phyloP scores from a whole-genome alignment of 2,888 invertebrate species.

The Mythimna loreyi region DNA sequence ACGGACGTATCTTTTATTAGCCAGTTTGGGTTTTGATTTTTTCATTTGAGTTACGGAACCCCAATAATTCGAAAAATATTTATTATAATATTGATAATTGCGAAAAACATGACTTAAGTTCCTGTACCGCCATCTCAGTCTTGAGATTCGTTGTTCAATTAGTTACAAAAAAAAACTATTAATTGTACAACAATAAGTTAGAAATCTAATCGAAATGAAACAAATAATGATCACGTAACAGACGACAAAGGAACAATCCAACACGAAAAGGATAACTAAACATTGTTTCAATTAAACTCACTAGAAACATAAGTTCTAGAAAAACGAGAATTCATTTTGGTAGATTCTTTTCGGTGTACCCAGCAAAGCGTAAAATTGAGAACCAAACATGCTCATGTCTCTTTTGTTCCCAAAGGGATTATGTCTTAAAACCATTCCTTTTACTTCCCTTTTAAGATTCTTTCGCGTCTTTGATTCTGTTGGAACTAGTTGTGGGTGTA shows the following conservation, averaged over 20 bases:
- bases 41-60: no score
- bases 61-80: no score
- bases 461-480: constrained; percentile 63
- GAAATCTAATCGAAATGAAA: constrained; percentile 3
- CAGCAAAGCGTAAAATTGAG: constrained; percentile 84
- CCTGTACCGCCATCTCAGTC: no score
- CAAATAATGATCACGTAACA: constrained; percentile 24
- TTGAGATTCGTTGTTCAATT: no score
- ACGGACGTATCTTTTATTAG: no score
- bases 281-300: constrained; percentile 64
- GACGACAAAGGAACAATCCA: constrained; percentile 26
- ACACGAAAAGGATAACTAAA: constrained; percentile 36
- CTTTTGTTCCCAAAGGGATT: constrained; percentile 75
- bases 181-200: not conserved
- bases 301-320: constrained; percentile 55
- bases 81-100: no score
- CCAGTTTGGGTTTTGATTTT: no score
- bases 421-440: constrained; percentile 71
- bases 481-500: constrained; percentile 44
- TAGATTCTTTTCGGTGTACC: constrained; percentile 74
- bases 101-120: no score
- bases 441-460: constrained; percentile 66
- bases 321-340: constrained; percentile 72
- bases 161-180: no score
- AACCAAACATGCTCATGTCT: constrained; percentile 80